These are phyloP conservation scores for Galeopsomyia nigrocyanea DNA, from an alignment of 2,888 invertebrate species.

Conservation along the genomic window DNA sequence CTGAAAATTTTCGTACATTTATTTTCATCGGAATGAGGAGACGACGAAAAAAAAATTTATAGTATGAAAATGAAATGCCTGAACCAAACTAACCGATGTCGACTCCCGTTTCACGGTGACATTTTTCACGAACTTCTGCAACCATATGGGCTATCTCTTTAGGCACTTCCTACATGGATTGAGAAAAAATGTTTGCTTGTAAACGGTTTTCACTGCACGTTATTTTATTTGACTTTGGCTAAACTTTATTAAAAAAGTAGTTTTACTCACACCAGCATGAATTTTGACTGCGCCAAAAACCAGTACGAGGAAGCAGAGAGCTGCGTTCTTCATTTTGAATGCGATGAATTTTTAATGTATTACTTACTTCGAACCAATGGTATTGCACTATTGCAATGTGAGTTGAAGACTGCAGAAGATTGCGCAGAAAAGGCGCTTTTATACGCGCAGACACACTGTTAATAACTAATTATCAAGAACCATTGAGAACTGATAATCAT, in stretches of 20 bases:
- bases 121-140: constrained; percentile 34
- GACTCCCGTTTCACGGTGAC: constrained; percentile 44
- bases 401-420: too few species aligned
- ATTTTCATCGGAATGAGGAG: too few species aligned
- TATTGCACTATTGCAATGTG: too few species aligned
- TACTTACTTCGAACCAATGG: too few species aligned
- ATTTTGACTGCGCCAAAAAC: background rate
- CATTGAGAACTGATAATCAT: too few species aligned
- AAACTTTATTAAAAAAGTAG: background rate
- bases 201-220: background rate
- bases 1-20: constrained; percentile 3
- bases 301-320: constrained; percentile 10
- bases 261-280: constrained; percentile 27
- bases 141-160: constrained; percentile 22
- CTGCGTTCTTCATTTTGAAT: constrained; percentile 22
- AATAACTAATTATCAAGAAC: too few species aligned
- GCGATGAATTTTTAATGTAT: too few species aligned
- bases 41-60: too few species aligned
- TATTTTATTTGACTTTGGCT: background rate
- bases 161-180: constrained; percentile 35
- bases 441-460: too few species aligned
- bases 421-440: too few species aligned
- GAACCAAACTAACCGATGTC: constrained; percentile 43
- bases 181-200: background rate
- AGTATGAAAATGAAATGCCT: too few species aligned